Base-by-base conservation (phyloP, 2,888 invertebrate genomes). In the Mythimna loreyi region DNA sequence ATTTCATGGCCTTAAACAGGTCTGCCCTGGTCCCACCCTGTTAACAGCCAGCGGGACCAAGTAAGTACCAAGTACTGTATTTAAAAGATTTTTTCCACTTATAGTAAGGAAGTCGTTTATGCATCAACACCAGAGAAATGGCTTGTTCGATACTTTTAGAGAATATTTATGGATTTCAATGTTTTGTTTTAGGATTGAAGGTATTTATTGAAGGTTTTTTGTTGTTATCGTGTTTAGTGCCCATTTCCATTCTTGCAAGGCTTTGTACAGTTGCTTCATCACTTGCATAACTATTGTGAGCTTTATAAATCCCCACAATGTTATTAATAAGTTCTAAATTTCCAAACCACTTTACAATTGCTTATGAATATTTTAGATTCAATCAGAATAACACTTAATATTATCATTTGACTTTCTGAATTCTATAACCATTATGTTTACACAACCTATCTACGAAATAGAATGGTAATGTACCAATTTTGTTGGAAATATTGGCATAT, bases 1-100 rank as follows among this genome's bases (percentile, higher is more conserved):
- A 91, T 91, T 92, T 91, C 90, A 89, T 87, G 75, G 88, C 90
- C 90, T 87, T 91, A 92, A 92, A 89, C 87, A 88, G 91, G 80
- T 67, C 79, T 79, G 80, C 67, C 66, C 86, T 84, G 79, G 79
- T 79, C 67, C 70, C 66, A 77, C 74, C 75, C 78, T 71, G 82
- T 85, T 79, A 72, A 76, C 73, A 72, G 70, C 72, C 67, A 77
- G 75, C 67, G 71, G 60, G 45, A 72, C 72, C 77, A 63, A 82
- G 84, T 80, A 64, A 80, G 83, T 78, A 57, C 21, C 62, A 57
- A 57, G 61, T 45, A 60, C 75, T 67, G 75, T 80, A 77, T 78
- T 80, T 81, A 75, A 66, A 80, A 61, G 68, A 80, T 72, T 80
- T 82, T 86, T 72, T 80, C 63, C 49, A 70, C 49, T 72, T 72